Percentiles rank a stretch among this genome's conserved stretches.
phyloP scores from a whole-genome alignment of 2,888 invertebrate species.

The Meteorus cinctellus region DNA sequence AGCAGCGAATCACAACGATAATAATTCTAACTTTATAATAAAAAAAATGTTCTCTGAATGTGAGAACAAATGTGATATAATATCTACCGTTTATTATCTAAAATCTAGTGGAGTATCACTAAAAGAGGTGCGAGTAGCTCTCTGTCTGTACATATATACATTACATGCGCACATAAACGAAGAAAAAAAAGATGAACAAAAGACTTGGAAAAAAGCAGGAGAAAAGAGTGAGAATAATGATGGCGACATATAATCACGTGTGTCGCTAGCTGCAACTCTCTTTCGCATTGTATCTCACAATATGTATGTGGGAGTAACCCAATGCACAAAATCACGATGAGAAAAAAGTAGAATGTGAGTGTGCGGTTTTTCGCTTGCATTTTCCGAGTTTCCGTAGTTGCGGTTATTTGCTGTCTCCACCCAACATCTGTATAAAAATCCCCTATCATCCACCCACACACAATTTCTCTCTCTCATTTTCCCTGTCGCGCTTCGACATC shows the following conservation, averaged over 20 bases:
- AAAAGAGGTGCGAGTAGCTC: not conserved
- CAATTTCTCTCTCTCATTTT: conserved; percentile 40
- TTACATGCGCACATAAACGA: not conserved
- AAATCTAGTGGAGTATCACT: not conserved
- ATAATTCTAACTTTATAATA: not conserved
- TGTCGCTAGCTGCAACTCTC: conserved; percentile 5
- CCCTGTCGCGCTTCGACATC: not conserved
- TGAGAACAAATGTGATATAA: not conserved
- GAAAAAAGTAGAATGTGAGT: not conserved
- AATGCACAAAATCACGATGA: not conserved
- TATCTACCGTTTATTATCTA: not conserved
- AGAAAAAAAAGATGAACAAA: conserved; percentile 21
- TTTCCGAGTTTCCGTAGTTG: conserved; percentile 46
- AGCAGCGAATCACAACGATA: not conserved
- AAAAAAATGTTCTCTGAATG: too few species aligned
- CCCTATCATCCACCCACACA: conserved; percentile 53
- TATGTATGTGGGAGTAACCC: conserved; percentile 5
- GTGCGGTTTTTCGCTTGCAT: conserved; percentile 26
- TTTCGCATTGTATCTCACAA: not conserved
- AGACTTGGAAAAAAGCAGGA: conserved; percentile 22
- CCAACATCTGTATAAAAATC: conserved; percentile 38
- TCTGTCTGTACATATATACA: not conserved
- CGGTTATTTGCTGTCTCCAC: conserved; percentile 37
- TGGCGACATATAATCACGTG: conserved; percentile 42
- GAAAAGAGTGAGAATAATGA: conserved; percentile 40